Evolutionary conservation across 2,888 invertebrate genomes (phyloP).

Genomic region (Sarcophaga carnaria): DNA sequence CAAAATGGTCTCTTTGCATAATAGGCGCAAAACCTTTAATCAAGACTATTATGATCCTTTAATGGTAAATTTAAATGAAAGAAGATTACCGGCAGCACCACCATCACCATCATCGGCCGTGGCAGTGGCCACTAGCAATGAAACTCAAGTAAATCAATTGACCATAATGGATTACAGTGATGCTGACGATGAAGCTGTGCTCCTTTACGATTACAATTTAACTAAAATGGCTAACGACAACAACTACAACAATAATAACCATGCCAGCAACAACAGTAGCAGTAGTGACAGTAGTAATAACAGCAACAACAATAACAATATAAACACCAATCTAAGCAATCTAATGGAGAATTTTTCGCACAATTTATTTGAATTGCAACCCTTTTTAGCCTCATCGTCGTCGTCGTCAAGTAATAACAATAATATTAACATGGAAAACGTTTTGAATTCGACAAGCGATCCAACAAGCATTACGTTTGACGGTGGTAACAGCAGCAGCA

Average conservation of each 20-base stretch:
- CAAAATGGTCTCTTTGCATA: constrained; percentile 31
- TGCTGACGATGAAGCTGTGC: constrained; percentile 1
- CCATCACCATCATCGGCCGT: too few relatives aligned
- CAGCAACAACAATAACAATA: constrained; percentile 24
- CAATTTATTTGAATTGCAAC: constrained; percentile 58
- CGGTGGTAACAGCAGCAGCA: constrained; percentile 13
- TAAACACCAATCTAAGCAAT: constrained; percentile 32
- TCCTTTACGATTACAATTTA: constrained; percentile 57
- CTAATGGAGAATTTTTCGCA: constrained; percentile 62
- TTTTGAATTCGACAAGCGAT: constrained; percentile 50
- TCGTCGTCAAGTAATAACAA: constrained; percentile 13
- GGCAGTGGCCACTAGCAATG: constrained; percentile 7
- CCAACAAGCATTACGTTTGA: constrained; percentile 28
- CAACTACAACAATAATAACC: constrained; percentile 10
- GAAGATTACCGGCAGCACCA: constrained; percentile 37
- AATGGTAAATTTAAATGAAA: constrained; percentile 26
- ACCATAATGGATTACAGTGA: constrained; percentile 61
- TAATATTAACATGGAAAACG: constrained; percentile 34
- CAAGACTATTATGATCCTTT: constrained; percentile 48
- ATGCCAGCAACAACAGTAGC: constrained; percentile 19
- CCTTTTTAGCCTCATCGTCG: constrained; percentile 37
- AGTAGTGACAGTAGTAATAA: constrained; percentile 9
- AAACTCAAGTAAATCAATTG: constrained; percentile 31
- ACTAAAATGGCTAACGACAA: constrained; percentile 32
- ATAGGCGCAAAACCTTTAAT: constrained; percentile 21